Evolutionary conservation across 2,888 invertebrate genomes (phyloP), one percentile per base, ranked within the genome.

Genomic region (Sinopyrophorus schimmeli): DNA sequence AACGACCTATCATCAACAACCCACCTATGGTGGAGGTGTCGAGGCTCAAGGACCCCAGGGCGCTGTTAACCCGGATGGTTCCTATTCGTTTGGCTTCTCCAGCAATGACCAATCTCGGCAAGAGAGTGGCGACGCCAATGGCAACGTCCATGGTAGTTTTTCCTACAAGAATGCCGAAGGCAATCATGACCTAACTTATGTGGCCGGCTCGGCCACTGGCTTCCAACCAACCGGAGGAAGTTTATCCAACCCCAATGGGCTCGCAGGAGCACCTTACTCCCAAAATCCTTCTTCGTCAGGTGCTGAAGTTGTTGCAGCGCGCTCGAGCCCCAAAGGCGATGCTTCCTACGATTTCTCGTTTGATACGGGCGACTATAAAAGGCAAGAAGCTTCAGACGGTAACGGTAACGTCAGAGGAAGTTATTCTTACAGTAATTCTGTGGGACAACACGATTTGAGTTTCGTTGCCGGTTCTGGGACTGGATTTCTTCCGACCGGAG

Each of bases 401-500:
- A 41, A 26, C 17, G 64, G 64, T 15, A 65, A 67, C 32, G 61
- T 67, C 6, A 57, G 58, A 32, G 69, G 69, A 20, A 54, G 53
- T 17, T 65, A 54, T 40, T 54, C 62, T n/a, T 64, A 57, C 41
- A 50, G 41, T 23, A 61, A 62, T 24, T 31, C 26, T 5, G 61
- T 47, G 12, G 62, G 61, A 21, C 41, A 9, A 12, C 62, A 62
- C 41, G 60, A 61, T 47, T 53, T 62, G 20, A 59, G 54, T 32
- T 65, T 57, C 23, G 56, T 60, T 2, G 63, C 63, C 12, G 64
- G 61, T 12, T 52, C 59, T 17, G 34, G 34, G 16, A 62, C 61
- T 30, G 64, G 63, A 23, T 66, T 65, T 47, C 61, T 67, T 24
- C 64, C 70, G 26, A 67, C 70, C 52, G 71, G 71, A 30, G 73